Percentiles rank a stretch among this genome's conserved stretches.
These are phyloP conservation scores for Trachelus troglodyta DNA, from an alignment of 2,888 invertebrate species.

Conservation along the genomic window DNA sequence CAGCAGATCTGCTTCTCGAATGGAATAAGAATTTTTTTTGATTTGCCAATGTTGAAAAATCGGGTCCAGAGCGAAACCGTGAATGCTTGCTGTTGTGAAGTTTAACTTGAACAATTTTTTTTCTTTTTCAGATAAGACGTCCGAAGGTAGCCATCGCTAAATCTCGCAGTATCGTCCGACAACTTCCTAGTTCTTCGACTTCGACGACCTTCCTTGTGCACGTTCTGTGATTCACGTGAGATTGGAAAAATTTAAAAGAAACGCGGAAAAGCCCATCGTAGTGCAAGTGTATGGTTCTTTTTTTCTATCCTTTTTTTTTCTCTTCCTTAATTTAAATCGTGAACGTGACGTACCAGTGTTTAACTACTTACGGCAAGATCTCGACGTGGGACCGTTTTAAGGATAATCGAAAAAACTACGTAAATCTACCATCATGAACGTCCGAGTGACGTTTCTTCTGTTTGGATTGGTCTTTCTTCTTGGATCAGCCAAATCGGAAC, in stretches of 20 bases:
- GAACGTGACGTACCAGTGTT: not conserved
- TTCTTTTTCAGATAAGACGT: not conserved
- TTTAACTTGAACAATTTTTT: not conserved
- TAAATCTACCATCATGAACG: constrained; percentile 41
- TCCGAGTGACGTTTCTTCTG: constrained; percentile 43
- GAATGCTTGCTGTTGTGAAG: not conserved
- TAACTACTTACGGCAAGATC: not conserved
- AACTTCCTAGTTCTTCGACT: not conserved
- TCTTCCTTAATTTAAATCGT: not conserved
- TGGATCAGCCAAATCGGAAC: constrained; percentile 40
- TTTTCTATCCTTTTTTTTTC: fast-evolving
- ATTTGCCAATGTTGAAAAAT: not conserved
- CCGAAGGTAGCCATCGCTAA: not conserved
- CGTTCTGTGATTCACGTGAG: not conserved
- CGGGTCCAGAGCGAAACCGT: not conserved
- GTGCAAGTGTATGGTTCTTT: not conserved
- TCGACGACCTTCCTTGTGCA: not conserved
- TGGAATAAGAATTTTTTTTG: not conserved
- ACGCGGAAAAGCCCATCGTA: not conserved
- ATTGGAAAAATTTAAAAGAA: not conserved
- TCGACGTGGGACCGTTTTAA: not conserved
- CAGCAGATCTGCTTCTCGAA: not conserved
- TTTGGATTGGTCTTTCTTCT: constrained; percentile 43
- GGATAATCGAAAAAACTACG: not conserved
- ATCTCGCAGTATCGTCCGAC: not conserved